Conservation (phyloP, 2,113 vertebrate species). For the Notechis scutatus region DNA sequence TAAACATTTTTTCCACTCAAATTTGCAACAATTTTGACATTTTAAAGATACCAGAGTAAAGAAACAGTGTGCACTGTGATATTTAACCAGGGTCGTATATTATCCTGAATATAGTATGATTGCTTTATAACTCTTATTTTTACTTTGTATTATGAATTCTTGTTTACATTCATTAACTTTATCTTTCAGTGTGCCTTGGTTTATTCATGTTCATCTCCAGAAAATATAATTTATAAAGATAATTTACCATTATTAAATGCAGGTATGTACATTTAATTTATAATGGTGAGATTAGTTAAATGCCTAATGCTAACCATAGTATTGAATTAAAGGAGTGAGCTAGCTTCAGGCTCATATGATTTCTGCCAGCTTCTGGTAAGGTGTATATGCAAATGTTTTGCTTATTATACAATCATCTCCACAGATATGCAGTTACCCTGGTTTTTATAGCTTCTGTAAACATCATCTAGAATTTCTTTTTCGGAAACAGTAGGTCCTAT, state of each 20-base stretch:
- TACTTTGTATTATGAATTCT: not conserved
- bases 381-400: not conserved
- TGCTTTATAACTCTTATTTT: not conserved
- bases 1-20: not conserved
- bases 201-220: slow-evolving; percentile 77
- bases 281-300: not conserved
- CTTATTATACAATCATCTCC: not conserved
- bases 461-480: not conserved
- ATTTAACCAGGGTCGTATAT: not conserved
- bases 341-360: not conserved
- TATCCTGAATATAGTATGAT: not conserved
- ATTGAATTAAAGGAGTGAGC: not conserved
- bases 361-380: not conserved
- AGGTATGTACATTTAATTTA: slow-evolving; percentile 68
- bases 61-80: not conserved
- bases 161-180: slow-evolving; percentile 36
- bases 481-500: not conserved
- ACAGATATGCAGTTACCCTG: not conserved
- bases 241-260: slow-evolving; percentile 82
- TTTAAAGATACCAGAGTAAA: not conserved
- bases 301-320: not conserved
- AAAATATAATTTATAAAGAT: slow-evolving; percentile 74
- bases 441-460: not conserved
- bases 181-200: slow-evolving; percentile 82
- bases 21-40: not conserved